Base-by-base conservation (phyloP, 1,140 invertebrate genomes). In the Aphaenogaster floridana region DNA sequence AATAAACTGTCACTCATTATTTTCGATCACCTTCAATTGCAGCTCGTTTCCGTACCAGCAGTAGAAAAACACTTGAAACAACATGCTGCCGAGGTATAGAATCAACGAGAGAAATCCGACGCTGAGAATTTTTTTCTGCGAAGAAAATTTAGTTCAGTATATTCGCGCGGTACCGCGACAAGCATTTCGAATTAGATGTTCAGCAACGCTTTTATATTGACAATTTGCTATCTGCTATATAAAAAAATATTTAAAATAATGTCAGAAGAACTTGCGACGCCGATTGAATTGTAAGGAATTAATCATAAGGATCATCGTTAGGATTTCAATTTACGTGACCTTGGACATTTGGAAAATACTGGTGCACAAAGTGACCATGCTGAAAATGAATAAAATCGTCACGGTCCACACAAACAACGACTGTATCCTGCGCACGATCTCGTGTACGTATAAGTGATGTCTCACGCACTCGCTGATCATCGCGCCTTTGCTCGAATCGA, bases 1-100 rank as follows among this genome's bases (percentile, higher is more conserved):
- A 34, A 45, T 17, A 2, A 52, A 15, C 6, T 50, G n/a, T n/a
- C 0, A 45, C n/a, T 68, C 0, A 28, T 61, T 0, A 13, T 76
- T 50, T 68, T 7, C 3, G 4, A 69, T 79, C 6, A 87, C 86
- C 86, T 87, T 87, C 13, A 87, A 54, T 28, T 54, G 66, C 17
- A 87, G 17, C n/a, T 90, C 89, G n/a, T 90, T 90, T 54, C 89
- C 89, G 15, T 89, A 90, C 87, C 87, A 90, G 42, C 89, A 90
- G 13, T 87, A 90, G 15, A 86, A 86, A 61, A 89, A 90, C 13
- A 87, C 71, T 86, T 90, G 78, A 48, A 50, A 71, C 9, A 90
- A 21, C 78, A 90, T 90, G 54, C 71, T 54, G 2, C 69, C 63
- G 21, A 87, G 71, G 13, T 83, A 90, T 13, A 89, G 15, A 7